phyloP scores from a whole-genome alignment of 2,113 vertebrate species.

The Alethe diademata region DNA sequence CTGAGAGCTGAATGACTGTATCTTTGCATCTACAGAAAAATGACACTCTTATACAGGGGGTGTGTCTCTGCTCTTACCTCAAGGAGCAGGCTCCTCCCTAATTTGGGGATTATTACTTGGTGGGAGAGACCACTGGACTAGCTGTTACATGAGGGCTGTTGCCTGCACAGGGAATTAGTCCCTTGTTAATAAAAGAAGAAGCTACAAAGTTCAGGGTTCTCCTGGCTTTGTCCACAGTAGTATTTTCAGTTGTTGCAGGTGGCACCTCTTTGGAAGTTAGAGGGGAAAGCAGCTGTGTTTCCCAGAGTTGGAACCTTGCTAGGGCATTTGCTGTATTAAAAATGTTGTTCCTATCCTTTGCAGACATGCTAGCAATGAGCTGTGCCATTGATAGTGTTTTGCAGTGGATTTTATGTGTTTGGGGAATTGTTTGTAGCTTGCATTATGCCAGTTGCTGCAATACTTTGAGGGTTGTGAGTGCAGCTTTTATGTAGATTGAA shows the following conservation, averaged over 20 bases:
- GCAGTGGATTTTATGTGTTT: neutral
- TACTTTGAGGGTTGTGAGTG: neutral
- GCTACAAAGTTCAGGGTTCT: neutral
- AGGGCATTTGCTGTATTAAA: neutral
- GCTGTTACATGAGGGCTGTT: neutral
- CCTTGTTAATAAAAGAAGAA: neutral
- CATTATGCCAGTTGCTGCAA: neutral
- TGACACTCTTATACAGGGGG: neutral
- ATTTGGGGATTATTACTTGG: neutral
- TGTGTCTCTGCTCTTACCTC: neutral
- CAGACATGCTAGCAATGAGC: neutral
- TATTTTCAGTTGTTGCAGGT: neutral
- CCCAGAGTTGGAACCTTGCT: neutral
- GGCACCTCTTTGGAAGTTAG: neutral
- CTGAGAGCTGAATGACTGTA: neutral
- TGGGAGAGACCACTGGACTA: neutral
- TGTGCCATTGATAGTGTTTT: neutral
- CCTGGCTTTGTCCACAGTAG: neutral
- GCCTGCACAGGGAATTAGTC: neutral
- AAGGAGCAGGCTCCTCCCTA: neutral
- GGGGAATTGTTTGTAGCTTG: neutral
- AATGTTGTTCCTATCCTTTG: neutral
- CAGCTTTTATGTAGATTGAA: neutral
- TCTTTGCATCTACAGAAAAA: neutral
- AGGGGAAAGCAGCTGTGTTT: neutral